Percentiles rank a stretch among this genome's conserved stretches.
These are phyloP conservation scores for Tachystola acroxantha DNA, from an alignment of 2,888 invertebrate genomes.

Conservation along the genomic window DNA sequence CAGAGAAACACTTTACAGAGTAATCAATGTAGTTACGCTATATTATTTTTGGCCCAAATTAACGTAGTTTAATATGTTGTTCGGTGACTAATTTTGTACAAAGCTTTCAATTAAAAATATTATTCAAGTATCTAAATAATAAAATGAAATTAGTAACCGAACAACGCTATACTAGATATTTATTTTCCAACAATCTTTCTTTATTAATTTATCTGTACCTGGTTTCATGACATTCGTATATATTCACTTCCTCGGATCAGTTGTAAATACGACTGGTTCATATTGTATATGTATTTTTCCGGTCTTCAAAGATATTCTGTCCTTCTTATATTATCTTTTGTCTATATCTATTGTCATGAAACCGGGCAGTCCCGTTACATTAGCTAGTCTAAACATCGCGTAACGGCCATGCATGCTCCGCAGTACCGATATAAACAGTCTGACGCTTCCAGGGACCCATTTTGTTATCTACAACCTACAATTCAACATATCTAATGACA, in stretches of 20 bases:
- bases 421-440: conserved; percentile 50
- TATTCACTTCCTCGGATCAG: conserved; percentile 16
- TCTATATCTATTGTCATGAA: conserved; percentile 49
- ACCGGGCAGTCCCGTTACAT: conserved; percentile 42
- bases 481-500: neutral
- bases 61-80: conserved; percentile 57
- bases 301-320: conserved; percentile 16
- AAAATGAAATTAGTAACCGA: conserved; percentile 54
- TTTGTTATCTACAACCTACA: neutral
- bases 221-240: conserved; percentile 59
- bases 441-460: conserved; percentile 55
- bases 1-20: conserved; percentile 77
- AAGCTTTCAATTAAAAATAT: conserved; percentile 1
- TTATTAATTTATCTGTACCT: conserved; percentile 44
- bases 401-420: conserved; percentile 58
- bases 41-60: conserved; percentile 67
- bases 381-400: conserved; percentile 42
- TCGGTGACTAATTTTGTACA: conserved; percentile 60
- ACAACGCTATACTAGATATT: conserved; percentile 48
- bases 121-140: conserved; percentile 5
- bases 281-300: conserved; percentile 19
- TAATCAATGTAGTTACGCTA: conserved; percentile 62
- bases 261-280: conserved; percentile 12
- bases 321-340: conserved; percentile 12
- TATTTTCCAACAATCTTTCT: conserved; percentile 47